phyloP scores from a whole-genome alignment of 2,888 invertebrate genomes.

The Chloroclystis v-ata region DNA sequence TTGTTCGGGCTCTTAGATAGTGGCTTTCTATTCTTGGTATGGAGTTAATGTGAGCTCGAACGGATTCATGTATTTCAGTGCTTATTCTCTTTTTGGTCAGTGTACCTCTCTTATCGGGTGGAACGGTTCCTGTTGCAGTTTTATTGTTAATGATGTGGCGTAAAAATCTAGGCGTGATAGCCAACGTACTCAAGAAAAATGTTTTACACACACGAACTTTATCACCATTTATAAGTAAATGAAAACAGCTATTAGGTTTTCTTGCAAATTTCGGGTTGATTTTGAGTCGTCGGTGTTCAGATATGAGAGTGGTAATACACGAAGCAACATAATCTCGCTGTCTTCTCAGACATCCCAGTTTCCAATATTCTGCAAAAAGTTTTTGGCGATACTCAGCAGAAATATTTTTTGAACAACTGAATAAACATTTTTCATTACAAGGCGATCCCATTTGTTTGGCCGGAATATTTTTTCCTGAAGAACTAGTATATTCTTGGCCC shows the following conservation, averaged over 20 bases:
- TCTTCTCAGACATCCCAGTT: constrained; percentile 13
- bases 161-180: constrained; percentile 12
- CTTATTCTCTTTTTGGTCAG: not conserved
- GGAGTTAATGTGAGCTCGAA: constrained; percentile 1
- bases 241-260: constrained; percentile 15
- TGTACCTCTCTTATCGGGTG: constrained; percentile 1
- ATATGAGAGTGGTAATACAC: constrained; percentile 10
- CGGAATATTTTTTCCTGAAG: constrained; percentile 13
- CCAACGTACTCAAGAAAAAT: constrained; percentile 14
- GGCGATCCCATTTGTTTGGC: constrained; percentile 16
- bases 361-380: constrained; percentile 17
- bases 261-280: constrained; percentile 10
- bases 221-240: constrained; percentile 8
- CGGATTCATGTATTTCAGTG: constrained; percentile 1
- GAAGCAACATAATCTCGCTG: constrained; percentile 18
- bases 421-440: constrained; percentile 14
- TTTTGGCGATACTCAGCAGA: constrained; percentile 14
- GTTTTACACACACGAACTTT: constrained; percentile 15
- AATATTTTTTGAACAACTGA: constrained; percentile 15
- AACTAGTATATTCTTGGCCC: constrained; percentile 13
- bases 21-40: constrained; percentile 6
- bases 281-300: constrained; percentile 14
- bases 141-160: constrained; percentile 11
- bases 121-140: not conserved
- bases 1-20: constrained; percentile 3